A percentile compares a stretch with the other conserved stretches of the same genome.
Conservation (phyloP, 2,888 invertebrate species). For the Pimpla rufipes region DNA sequence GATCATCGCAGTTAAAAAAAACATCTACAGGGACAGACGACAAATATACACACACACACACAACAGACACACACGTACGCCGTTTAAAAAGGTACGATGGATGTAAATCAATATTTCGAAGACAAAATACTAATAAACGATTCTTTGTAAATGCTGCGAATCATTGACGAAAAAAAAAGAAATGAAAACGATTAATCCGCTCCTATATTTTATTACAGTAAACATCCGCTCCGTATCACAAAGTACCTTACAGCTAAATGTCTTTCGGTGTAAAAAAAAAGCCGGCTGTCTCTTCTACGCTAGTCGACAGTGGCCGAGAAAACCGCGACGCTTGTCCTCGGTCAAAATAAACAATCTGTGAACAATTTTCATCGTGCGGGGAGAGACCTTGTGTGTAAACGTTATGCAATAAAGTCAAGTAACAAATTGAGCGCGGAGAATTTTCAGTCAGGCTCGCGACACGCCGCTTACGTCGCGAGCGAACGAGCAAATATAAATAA, state of each 20-base stretch:
- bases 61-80: constrained; percentile 38
- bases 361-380: neutral
- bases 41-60: neutral
- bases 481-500: neutral
- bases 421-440: neutral
- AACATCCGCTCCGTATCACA: constrained; percentile 55
- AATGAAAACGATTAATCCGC: neutral
- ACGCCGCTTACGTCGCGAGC: no score
- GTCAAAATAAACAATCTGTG: neutral
- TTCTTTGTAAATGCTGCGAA: constrained; percentile 71
- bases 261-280: constrained; percentile 55
- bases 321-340: no score
- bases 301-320: no score
- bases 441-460: neutral
- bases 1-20: constrained; percentile 29
- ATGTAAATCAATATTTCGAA: constrained; percentile 78
- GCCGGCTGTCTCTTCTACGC: constrained; percentile 4
- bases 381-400: neutral
- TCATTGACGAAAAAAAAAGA: neutral
- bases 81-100: constrained; percentile 71
- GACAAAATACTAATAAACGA: constrained; percentile 75
- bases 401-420: neutral
- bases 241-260: constrained; percentile 59
- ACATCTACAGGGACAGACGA: neutral
- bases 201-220: constrained; percentile 38